phyloP scores from a whole-genome alignment of 2,113 vertebrate species.

The Columba janthina region DNA sequence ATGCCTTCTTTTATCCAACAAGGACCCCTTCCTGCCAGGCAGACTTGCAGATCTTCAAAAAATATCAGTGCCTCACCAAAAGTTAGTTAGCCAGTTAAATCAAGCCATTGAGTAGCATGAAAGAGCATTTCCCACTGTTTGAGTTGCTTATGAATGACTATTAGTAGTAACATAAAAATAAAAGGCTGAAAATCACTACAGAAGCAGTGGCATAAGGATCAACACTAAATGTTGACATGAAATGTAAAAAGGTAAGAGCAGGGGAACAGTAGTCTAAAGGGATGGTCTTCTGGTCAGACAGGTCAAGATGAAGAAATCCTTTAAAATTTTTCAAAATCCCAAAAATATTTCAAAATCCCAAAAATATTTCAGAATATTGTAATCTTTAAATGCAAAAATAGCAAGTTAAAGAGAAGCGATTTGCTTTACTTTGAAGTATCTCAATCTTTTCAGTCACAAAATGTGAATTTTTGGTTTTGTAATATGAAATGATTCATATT shows the following conservation, averaged over 20 bases:
- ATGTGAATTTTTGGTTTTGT: background rate
- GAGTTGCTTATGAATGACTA: background rate
- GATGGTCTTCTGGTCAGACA: background rate
- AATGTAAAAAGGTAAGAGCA: background rate
- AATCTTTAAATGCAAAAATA: background rate
- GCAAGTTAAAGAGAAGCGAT: background rate
- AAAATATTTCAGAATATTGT: background rate
- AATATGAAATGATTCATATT: background rate
- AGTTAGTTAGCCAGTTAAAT: background rate
- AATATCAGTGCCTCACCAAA: background rate
- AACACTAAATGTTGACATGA: background rate
- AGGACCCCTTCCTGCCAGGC: background rate
- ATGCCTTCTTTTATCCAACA: background rate
- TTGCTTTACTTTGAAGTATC: background rate
- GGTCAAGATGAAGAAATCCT: background rate
- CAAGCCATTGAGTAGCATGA: background rate
- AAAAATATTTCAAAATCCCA: background rate
- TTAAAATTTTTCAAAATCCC: background rate
- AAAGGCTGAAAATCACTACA: background rate
- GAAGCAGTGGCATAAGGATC: background rate
- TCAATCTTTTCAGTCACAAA: background rate
- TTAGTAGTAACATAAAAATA: background rate
- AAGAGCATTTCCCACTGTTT: background rate
- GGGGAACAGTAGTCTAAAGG: background rate
- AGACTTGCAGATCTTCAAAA: background rate